These are phyloP conservation scores for Syngnathus floridae DNA, from an alignment of 2,113 vertebrate species.

Conservation along the genomic window DNA sequence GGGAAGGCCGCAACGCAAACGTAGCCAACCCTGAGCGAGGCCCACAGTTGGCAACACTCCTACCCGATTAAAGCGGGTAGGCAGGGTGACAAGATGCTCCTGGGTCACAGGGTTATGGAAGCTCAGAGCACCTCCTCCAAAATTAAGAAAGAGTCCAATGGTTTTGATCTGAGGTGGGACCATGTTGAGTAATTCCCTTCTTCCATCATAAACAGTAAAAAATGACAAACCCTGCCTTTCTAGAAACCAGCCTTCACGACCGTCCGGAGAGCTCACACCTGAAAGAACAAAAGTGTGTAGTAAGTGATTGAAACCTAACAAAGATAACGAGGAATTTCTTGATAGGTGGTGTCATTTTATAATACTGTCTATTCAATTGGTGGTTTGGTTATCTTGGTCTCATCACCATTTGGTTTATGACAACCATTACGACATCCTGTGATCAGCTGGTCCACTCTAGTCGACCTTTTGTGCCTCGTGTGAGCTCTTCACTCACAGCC, in stretches of 20 bases:
- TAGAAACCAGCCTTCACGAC: constrained; percentile 54
- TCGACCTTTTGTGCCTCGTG: not conserved
- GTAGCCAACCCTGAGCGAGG: constrained; percentile 57
- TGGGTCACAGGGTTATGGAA: constrained; percentile 67
- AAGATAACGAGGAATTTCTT: not conserved
- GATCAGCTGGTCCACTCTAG: not conserved
- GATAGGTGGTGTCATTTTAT: not conserved
- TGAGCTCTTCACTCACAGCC: no score
- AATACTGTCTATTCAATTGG: not conserved
- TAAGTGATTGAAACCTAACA: not conserved
- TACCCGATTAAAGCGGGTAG: constrained; percentile 47
- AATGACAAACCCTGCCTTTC: constrained; percentile 46
- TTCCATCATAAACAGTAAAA: constrained; percentile 49
- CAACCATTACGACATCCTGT: not conserved
- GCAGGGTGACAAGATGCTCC: constrained; percentile 60
- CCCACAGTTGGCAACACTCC: constrained; percentile 56
- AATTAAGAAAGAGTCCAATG: constrained; percentile 64
- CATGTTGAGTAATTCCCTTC: constrained; percentile 42
- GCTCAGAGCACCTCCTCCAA: constrained; percentile 56
- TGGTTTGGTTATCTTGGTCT: not conserved
- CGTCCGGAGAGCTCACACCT: constrained; percentile 59
- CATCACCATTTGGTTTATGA: not conserved
- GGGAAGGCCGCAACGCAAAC: constrained; percentile 52
- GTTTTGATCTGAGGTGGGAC: constrained; percentile 63
- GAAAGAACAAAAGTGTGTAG: constrained; percentile 11